Evolutionary conservation across 2,888 invertebrate genomes (phyloP).

Genomic region (Drosophila bunnanda): DNA sequence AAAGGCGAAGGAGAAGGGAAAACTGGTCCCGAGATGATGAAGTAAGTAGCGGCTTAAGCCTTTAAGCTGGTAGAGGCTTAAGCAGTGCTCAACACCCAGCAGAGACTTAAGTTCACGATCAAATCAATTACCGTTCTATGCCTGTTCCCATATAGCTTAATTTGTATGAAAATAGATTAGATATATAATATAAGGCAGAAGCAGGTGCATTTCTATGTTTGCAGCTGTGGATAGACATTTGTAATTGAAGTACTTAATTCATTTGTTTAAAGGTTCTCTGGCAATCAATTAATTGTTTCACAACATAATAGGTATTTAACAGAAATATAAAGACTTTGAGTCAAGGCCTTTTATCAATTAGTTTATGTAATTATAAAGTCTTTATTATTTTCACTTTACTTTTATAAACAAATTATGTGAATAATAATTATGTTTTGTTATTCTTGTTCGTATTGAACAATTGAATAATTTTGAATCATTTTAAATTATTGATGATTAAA

Average conservation of each 20-base stretch:
- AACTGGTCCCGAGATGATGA: slow-evolving; percentile 41
- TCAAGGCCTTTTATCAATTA: not conserved
- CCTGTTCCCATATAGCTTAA: slow-evolving; percentile 32
- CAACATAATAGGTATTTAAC: not conserved
- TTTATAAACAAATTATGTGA: too few species aligned
- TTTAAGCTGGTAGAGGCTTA: slow-evolving; percentile 30
- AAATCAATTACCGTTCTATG: slow-evolving; percentile 59
- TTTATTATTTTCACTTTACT: too few species aligned
- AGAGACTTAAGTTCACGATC: slow-evolving; percentile 71
- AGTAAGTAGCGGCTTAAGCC: slow-evolving; percentile 57
- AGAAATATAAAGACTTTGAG: not conserved
- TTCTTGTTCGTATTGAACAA: too few species aligned
- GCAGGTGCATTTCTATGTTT: slow-evolving; percentile 8
- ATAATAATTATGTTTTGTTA: too few species aligned
- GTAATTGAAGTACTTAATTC: not conserved
- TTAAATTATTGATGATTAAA: too few species aligned
- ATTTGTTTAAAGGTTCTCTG: not conserved
- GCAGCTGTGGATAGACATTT: slow-evolving; percentile 6
- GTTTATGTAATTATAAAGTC: not conserved
- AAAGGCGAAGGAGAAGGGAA: slow-evolving; percentile 39
- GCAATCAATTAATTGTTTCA: not conserved
- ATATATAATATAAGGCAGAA: slow-evolving; percentile 2
- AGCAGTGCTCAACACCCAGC: slow-evolving; percentile 46
- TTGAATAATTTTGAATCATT: too few species aligned
- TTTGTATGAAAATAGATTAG: not conserved